A percentile compares a stretch with the other conserved stretches of the same genome.
These are phyloP conservation scores for Drosophila burlai DNA, from an alignment of 1,140 invertebrate genomes.

Conservation along the genomic window DNA sequence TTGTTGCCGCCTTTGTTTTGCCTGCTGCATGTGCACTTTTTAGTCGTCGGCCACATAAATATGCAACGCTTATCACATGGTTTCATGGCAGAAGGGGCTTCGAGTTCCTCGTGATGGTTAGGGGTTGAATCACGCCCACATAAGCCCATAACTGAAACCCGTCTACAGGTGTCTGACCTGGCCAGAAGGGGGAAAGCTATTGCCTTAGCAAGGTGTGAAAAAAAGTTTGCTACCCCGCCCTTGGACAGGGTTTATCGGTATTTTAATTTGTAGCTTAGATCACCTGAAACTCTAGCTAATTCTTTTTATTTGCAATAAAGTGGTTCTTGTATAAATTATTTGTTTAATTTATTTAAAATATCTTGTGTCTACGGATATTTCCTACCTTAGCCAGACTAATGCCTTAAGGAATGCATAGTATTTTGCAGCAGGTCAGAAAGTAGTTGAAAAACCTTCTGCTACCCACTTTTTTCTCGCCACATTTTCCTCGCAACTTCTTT, in stretches of 20 bases:
- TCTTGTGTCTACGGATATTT: neutral
- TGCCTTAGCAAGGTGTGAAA: constrained; percentile 10
- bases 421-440: neutral
- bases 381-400: too few relatives aligned
- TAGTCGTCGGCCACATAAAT: constrained; percentile 31
- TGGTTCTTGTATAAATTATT: neutral
- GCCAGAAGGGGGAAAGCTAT: neutral
- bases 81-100: constrained; percentile 32
- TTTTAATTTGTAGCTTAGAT: neutral
- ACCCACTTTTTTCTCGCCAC: neutral
- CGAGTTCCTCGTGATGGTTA: constrained; percentile 41
- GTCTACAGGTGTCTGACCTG: constrained; percentile 43
- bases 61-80: constrained; percentile 45
- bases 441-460: neutral
- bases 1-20: constrained; percentile 25
- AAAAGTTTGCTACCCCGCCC: constrained; percentile 2
- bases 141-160: constrained; percentile 38
- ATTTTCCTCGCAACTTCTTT: neutral
- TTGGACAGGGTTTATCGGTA: neutral
- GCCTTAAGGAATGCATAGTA: neutral
- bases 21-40: constrained; percentile 49
- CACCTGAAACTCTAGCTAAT: neutral
- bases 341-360: neutral
- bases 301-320: neutral
- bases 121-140: constrained; percentile 59